Base-by-base conservation (phyloP, 1,140 invertebrate genomes). In the Cotesia vestalis region DNA sequence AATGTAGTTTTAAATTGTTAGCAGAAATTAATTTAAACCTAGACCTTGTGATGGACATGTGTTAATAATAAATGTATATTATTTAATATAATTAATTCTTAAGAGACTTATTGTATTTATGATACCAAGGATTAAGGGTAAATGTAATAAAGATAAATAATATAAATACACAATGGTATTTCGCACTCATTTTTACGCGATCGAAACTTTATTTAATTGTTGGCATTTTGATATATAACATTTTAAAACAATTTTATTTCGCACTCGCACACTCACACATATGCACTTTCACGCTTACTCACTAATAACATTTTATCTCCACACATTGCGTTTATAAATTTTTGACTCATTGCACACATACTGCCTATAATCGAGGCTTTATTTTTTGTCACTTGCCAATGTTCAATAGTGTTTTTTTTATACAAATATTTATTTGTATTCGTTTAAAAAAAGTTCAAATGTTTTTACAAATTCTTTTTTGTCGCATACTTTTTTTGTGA, bases 161-260 rank as follows among this genome's bases (percentile, higher is more conserved):
- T 66, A 27, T 46, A 46, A 46, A 46, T 46, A 57, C 4, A 14
- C 5, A 59, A 6, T 36, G 40, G 14, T 70, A 27, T 40, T 63
- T 62, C 36, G 69, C 59, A 70, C 60, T 63, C 69, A 70, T 63
- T 70, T 51, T 51, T 35, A 14, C 62, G 71, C 64, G 57, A 61
- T 68, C 40, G 57, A 67, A 67, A 55, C 71, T 72, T 72, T 72
- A 72, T 72, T 72, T 57, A 72, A 72, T 61, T 66, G 67, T 72
- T 70, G 69, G 59, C 69, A 70, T 70, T 38, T 71, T 71, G 61
- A 63, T 14, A 36, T 70, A 70, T 52, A 36, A 70, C 27, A 34
- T 63, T 70, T 60, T 40, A 63, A 63, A 70, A 70, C 69, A 70
- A 70, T 70, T n/a, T 69, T 60, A 46, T 46, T 46, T 46, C 40